Evolutionary conservation across 2,113 vertebrate species (phyloP), one percentile per base, ranked within the genome.

Genomic region (Diglossa brunneiventris): DNA sequence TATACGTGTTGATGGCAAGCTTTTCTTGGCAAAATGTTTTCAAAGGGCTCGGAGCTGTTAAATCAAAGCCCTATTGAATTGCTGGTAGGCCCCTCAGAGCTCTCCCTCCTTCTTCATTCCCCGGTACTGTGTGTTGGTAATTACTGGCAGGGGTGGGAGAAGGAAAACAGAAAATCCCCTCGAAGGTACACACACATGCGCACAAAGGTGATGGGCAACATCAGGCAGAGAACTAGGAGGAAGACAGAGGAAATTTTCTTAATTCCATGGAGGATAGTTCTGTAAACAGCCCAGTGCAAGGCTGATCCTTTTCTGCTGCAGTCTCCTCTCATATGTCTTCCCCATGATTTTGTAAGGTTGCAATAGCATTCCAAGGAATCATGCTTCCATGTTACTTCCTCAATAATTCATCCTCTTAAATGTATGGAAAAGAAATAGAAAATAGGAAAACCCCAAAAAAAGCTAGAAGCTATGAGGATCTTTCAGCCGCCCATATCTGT

Each of bases 1-100:
- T 99, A 99, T 99, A 99, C 98, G 98, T 99, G 99, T 99, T 99
- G 98, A 99, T 99, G 99, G 99, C 98, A 98, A 98, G 98, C 98
- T 98, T 99, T 99, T 99, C 98, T 98, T 98, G 98, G 97, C 97
- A 97, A 98, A 97, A 98, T 98, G 98, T 98, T 99, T 99, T 98
- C 98, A 99, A 98, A 98, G 98, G 97, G 96, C 98, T 98, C 89
- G 94, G 98, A 98, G 98, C 98, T 99, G 98, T 98, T 99, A 98
- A 98, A 98, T 98, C 98, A 98, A 98, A 98, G 98, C 97, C 95
- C 98, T 96, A 94, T 97, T 98, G 97, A 98, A 98, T 97, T 90
- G 96, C 88, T 74, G n/a, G 63, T 96, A 94, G 90, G 86, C 96
- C 89, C 96, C 83, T 83, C 78, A 82, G 88, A 88, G 87, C 63